Evolutionary conservation across 2,888 invertebrate species (phyloP), one percentile per base, ranked within the genome.

Genomic region (Cryptops parisi): DNA sequence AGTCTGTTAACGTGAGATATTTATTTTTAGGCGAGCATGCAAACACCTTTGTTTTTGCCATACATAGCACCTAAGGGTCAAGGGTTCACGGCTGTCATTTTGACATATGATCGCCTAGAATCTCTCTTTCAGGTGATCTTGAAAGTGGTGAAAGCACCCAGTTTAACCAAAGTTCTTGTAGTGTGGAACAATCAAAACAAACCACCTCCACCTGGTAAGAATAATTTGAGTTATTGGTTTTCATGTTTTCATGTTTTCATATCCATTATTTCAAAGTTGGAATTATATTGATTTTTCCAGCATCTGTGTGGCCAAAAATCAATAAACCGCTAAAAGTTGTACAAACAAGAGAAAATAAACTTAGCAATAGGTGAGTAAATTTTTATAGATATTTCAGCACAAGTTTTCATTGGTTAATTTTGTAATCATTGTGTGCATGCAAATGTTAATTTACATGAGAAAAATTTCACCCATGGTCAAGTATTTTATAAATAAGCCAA

Each of bases 181-280:
- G 78, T 96, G 57, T 96, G 96, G 96, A 96, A 96, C 71, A 91
- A 94, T 70, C 93, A 91, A 70, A 80, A 80, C 59, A 90, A 90
- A 70, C 72, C 79, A 55, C 94, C 94, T 41, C 94, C 94, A 1
- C 80, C 81, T 59, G 76, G 89, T 90, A 70, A 79, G 77, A 75
- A 39, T 22, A 15, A n/a, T n/a, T n/a, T n/a, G n/a, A n/a, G n/a
- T n/a, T n/a, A n/a, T n/a, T n/a, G n/a, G n/a, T n/a, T n/a, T n/a
- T n/a, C n/a, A n/a, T n/a, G n/a, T n/a, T n/a, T n/a, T n/a, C n/a
- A n/a, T n/a, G n/a, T n/a, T n/a, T n/a, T n/a, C n/a, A n/a, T n/a
- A n/a, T n/a, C n/a, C n/a, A n/a, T n/a, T n/a, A n/a, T n/a, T n/a
- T n/a, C n/a, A n/a, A n/a, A n/a, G n/a, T 39, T 49, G 38, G 53